Percentiles rank a stretch among this genome's conserved stretches.
Evolutionary conservation across 2,888 invertebrate species (phyloP).

Genomic region (Caradrina clavipalpis): DNA sequence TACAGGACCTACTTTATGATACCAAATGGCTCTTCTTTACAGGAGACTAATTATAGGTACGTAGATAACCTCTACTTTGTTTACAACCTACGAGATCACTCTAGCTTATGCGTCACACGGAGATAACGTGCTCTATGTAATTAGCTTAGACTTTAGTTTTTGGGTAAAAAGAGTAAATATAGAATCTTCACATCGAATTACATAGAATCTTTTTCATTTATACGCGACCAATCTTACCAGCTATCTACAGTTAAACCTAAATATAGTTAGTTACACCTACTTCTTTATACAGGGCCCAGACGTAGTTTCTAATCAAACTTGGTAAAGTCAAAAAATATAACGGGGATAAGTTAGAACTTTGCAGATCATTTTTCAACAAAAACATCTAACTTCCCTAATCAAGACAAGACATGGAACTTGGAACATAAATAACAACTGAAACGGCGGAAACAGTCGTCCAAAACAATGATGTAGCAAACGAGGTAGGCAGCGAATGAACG

Average conservation of each 20-base stretch:
- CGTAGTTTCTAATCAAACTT: constrained; percentile 14
- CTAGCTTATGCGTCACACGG: not conserved
- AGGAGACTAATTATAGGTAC: not conserved
- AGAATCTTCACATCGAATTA: too few species aligned
- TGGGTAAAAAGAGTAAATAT: too few species aligned
- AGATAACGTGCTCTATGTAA: too few species aligned
- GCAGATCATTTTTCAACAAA: constrained; percentile 22
- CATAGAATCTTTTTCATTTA: too few species aligned
- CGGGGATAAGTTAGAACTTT: constrained; percentile 18
- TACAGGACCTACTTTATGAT: not conserved
- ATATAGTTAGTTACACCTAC: too few species aligned
- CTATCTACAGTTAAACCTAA: too few species aligned
- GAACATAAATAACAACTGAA: constrained; percentile 60
- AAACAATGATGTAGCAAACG: constrained; percentile 73
- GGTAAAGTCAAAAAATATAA: constrained; percentile 9
- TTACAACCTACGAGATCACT: not conserved
- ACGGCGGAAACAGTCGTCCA: constrained; percentile 66
- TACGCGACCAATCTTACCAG: too few species aligned
- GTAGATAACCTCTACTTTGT: not conserved
- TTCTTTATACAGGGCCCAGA: not conserved
- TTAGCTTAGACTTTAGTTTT: too few species aligned
- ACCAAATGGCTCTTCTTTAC: not conserved
- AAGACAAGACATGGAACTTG: constrained; percentile 39
- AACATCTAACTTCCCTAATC: constrained; percentile 52
- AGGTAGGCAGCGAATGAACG: constrained; percentile 55